Conservation (phyloP, 37 sponge, comb jelly and placozoan genomes). For the Oscarella lobularis region DNA sequence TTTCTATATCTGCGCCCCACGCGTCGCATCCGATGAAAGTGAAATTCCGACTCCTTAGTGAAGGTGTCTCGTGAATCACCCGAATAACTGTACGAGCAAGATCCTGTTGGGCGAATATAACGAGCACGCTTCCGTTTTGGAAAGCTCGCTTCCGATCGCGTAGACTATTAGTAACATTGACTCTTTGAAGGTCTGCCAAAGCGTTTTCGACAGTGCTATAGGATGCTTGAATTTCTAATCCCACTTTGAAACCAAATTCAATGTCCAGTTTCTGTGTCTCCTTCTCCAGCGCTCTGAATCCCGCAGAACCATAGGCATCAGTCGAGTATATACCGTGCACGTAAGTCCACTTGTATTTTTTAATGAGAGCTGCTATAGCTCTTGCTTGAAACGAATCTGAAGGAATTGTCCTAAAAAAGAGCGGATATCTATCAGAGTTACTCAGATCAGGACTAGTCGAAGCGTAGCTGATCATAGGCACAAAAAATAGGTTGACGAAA, state of each 20-base stretch:
- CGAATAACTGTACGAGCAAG: conserved; percentile 13
- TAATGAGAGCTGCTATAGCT: conserved; percentile 64
- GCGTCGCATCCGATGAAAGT: conserved; percentile 75
- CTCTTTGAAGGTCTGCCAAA: neutral
- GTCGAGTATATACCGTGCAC: conserved; percentile 27
- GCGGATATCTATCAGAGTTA: conserved; percentile 43
- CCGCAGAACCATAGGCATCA: conserved; percentile 45
- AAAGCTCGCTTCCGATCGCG: neutral
- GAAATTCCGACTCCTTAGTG: conserved; percentile 15
- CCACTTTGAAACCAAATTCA: neutral
- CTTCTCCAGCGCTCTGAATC: conserved; percentile 21
- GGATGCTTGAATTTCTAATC: neutral
- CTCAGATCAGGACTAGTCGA: conserved; percentile 68
- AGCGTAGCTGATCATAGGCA: conserved; percentile 71
- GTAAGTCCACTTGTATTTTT: conserved; percentile 52
- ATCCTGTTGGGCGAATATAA: conserved; percentile 35
- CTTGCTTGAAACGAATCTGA: conserved; percentile 58
- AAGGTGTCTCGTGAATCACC: neutral
- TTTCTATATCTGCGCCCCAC: conserved; percentile 33
- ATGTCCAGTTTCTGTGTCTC: conserved; percentile 8
- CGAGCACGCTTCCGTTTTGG: conserved; percentile 12
- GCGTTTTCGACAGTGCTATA: neutral
- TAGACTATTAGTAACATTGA: neutral
- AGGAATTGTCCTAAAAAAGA: conserved; percentile 74
- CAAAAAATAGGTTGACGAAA: conserved; percentile 44